A percentile compares a stretch with the other conserved stretches of the same genome.
Conservation (phyloP, 2,113 vertebrate genomes). For the Shinisaurus crocodilurus region DNA sequence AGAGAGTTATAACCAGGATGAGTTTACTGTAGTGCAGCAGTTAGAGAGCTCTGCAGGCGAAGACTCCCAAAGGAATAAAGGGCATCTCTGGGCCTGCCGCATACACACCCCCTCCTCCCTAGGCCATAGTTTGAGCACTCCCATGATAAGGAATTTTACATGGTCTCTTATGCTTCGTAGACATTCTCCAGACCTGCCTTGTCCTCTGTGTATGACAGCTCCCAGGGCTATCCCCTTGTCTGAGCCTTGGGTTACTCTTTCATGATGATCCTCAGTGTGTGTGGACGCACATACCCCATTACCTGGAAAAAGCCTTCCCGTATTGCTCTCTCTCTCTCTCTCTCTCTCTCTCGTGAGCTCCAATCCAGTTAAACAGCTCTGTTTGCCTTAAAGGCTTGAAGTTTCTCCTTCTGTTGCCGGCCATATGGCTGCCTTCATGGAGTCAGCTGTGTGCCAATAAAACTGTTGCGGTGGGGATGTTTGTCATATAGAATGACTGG, state of each 20-base stretch:
- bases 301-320: rapidly evolving
- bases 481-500: background rate
- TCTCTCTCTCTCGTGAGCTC: rapidly evolving
- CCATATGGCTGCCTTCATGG: background rate
- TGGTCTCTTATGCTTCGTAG: background rate
- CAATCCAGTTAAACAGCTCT: background rate
- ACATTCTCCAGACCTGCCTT: background rate
- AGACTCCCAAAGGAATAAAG: background rate
- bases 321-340: too few relatives aligned
- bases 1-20: background rate
- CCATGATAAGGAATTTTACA: background rate
- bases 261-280: too few relatives aligned
- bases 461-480: background rate
- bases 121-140: background rate
- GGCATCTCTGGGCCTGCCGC: background rate
- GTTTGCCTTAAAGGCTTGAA: background rate
- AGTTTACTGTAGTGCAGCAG: too few relatives aligned
- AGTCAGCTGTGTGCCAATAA: background rate
- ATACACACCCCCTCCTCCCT: too few relatives aligned
- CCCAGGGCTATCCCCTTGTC: background rate
- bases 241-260: background rate
- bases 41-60: background rate
- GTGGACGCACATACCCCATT: background rate
- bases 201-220: background rate
- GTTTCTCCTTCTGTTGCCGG: rapidly evolving